Base-by-base conservation (phyloP, 2,113 vertebrate species). In the Struthio camelus region DNA sequence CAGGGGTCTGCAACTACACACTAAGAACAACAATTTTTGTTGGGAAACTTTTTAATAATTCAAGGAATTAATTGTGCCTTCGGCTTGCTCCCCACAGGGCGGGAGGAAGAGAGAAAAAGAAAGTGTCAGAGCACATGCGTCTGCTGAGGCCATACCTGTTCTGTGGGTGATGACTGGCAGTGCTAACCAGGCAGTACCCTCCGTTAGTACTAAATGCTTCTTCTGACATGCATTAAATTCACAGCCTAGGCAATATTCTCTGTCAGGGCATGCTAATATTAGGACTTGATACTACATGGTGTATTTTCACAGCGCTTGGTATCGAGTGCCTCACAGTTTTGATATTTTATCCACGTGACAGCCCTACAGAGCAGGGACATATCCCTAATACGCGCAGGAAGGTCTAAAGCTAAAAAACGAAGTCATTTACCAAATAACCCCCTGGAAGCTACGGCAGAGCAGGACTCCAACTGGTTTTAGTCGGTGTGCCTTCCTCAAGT, bases 281-380 rank as follows among this genome's bases (percentile, higher is more conserved):
- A 85, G 90, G 85, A 82, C 50, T 85, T 91, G 96, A 96, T 94
- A 96, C 93, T 95, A 95, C 53, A 86, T 19, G 34, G 40, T 90
- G 48, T 95, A 95, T 97, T 97, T 96, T 77, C 77, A 88, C 77
- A 95, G 82, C 54, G 50, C 83, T 93, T 50, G 85, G 85, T 94
- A 40, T 7, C 0, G 1, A 87, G 78, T 56, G 75, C 70, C 70
- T 93, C 83, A 58, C 84, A 83, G 85, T 91, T 93, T 61, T 62
- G 73, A 25, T 94, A 70, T 83, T 90, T 91, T 38, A 77, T 90
- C 85, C 81, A 80, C 75, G 44, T 58, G 46, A 66, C 54, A 90
- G 53, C 4, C 50, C 81, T 80, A 30, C 10, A 40, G 76, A 85
- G 67, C 28, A 82, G 78, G 10, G 42, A 72, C 91, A 62, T 80